Conservation (phyloP, 2,888 invertebrate genomes). For the Ormyrus thymus region DNA sequence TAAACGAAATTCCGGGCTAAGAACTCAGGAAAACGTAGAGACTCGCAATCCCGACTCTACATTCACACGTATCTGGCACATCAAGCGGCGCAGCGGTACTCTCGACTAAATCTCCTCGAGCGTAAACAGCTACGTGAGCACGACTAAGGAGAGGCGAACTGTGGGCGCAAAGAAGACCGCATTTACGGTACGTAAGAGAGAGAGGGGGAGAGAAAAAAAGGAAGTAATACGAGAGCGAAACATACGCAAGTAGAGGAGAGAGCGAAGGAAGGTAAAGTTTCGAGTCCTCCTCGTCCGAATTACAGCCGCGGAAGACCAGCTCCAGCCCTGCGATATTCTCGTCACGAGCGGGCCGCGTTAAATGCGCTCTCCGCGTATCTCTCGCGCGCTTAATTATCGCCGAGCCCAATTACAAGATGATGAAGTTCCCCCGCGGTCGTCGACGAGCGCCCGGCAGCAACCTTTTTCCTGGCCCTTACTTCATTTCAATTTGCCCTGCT, state of each 20-base stretch:
- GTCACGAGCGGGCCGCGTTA: constrained; percentile 43
- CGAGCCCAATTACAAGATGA: constrained; percentile 52
- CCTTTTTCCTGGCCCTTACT: constrained; percentile 28
- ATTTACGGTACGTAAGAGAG: background rate
- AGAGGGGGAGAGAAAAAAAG: constrained; percentile 3
- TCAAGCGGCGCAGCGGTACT: background rate
- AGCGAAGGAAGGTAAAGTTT: background rate
- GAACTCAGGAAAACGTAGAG: background rate
- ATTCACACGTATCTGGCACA: background rate
- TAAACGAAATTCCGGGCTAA: too few species aligned
- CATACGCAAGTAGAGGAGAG: constrained; percentile 6
- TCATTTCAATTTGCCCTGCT: constrained; percentile 39
- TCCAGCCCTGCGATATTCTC: constrained; percentile 30
- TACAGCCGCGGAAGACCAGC: background rate
- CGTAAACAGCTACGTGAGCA: constrained; percentile 27
- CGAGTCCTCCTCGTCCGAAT: background rate
- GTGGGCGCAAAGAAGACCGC: background rate
- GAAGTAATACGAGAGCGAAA: background rate
- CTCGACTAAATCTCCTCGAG: constrained; percentile 31
- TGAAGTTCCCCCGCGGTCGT: constrained; percentile 10
- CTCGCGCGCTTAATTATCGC: constrained; percentile 47
- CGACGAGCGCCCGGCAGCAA: background rate
- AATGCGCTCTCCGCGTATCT: constrained; percentile 12
- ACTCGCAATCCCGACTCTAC: background rate
- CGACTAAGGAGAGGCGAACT: constrained; percentile 1